phyloP scores from a whole-genome alignment of 2,888 invertebrate species.

The Dynastes maya region DNA sequence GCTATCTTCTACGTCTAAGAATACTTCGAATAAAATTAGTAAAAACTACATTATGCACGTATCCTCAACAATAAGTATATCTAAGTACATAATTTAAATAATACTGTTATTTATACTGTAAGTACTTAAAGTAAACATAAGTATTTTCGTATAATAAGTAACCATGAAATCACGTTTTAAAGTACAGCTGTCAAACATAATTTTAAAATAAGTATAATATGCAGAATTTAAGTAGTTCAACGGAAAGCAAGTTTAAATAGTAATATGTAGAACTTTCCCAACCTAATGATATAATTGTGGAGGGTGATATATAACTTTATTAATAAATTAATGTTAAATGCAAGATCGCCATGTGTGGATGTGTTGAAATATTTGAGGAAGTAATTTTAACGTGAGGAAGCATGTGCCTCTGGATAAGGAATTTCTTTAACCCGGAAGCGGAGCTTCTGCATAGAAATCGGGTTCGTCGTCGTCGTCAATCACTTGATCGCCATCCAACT shows the following conservation, averaged over 20 bases:
- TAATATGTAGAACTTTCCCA: background rate
- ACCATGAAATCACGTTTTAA: slow-evolving; percentile 8
- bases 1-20: slow-evolving; percentile 13
- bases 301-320: slow-evolving; percentile 8
- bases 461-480: slow-evolving; percentile 90
- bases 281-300: background rate
- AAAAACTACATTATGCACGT: background rate
- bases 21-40: slow-evolving; percentile 18
- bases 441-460: slow-evolving; percentile 95
- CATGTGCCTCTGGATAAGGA: slow-evolving; percentile 48
- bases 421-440: slow-evolving; percentile 80
- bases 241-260: background rate
- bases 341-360: slow-evolving; percentile 1
- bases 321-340: slow-evolving; percentile 36
- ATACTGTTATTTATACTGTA: slow-evolving; percentile 37
- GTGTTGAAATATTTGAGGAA: slow-evolving; percentile 49
- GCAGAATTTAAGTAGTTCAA: background rate
- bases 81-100: slow-evolving; percentile 47
- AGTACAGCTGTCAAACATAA: background rate
- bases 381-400: slow-evolving; percentile 48
- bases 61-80: background rate
- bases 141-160: background rate
- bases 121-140: slow-evolving; percentile 20
- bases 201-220: background rate
- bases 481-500: slow-evolving; percentile 91